A percentile compares a stretch with the other conserved stretches of the same genome.
Conservation (phyloP, 2,113 vertebrate genomes). For the Gopherus evgoodei region DNA sequence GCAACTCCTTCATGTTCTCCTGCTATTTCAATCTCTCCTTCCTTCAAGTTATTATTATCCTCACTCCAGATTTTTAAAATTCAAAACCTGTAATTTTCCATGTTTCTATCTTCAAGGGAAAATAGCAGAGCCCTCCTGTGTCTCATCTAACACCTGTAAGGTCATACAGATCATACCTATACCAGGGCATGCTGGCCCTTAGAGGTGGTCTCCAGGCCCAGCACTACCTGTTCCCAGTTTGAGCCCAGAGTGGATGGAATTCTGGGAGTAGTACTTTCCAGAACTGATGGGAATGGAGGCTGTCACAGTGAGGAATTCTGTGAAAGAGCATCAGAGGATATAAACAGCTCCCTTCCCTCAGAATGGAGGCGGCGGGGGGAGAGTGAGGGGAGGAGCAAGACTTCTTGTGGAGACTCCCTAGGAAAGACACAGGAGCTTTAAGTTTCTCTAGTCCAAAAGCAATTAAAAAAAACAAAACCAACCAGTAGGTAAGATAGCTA, state of each 20-base stretch:
- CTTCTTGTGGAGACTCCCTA: neutral
- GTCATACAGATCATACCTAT: neutral
- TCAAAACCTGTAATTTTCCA: neutral
- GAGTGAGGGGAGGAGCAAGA: neutral
- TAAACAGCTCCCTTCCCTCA: neutral
- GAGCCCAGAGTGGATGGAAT: neutral
- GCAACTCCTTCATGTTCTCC: neutral
- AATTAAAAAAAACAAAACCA: neutral
- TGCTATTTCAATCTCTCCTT: neutral
- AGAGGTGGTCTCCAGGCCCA: neutral
- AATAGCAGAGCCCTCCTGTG: neutral
- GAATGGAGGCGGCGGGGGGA: too few relatives aligned
- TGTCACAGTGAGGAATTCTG: neutral
- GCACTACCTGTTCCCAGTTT: neutral
- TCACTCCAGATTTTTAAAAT: neutral
- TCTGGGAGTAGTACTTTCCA: neutral
- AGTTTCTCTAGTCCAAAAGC: neutral
- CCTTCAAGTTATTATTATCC: neutral
- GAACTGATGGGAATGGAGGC: neutral
- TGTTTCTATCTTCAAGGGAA: neutral
- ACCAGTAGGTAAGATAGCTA: neutral
- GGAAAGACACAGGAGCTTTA: too few relatives aligned
- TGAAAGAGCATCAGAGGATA: neutral
- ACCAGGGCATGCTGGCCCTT: neutral
- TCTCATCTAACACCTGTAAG: neutral